Conservation (phyloP, 2,888 invertebrate species). For the Prosopocoilus inquinatus region DNA sequence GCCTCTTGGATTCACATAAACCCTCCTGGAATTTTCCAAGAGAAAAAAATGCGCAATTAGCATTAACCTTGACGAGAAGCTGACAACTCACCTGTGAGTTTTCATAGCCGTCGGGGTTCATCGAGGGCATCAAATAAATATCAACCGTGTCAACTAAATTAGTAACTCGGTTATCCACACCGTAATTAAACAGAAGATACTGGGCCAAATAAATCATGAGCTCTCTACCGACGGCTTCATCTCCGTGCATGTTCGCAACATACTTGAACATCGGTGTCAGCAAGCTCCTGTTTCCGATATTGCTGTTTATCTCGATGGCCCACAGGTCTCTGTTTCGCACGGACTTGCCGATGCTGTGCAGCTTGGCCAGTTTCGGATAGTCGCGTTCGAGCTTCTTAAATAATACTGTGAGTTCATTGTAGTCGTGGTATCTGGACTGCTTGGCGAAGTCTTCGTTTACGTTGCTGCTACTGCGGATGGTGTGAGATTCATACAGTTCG, state of each 20-base stretch:
- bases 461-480: neutral
- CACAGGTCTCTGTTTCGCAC: constrained; percentile 77
- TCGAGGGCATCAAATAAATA: constrained; percentile 92
- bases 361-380: constrained; percentile 68
- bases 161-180: constrained; percentile 67
- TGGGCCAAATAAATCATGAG: constrained; percentile 79
- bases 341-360: constrained; percentile 80
- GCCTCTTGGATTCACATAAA: constrained; percentile 66
- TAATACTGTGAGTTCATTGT: constrained; percentile 67
- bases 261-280: constrained; percentile 89
- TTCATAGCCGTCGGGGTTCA: constrained; percentile 98
- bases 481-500: constrained; percentile 9
- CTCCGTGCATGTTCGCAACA: constrained; percentile 96
- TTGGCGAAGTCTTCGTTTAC: constrained; percentile 59
- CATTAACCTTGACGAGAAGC: neutral
- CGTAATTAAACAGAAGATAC: constrained; percentile 77
- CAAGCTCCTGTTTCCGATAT: constrained; percentile 58
- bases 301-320: constrained; percentile 77
- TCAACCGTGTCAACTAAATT: constrained; percentile 81
- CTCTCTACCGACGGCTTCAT: constrained; percentile 86
- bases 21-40: constrained; percentile 65
- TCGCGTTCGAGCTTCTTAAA: constrained; percentile 61
- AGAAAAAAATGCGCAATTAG: neutral
- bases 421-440: constrained; percentile 64
- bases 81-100: constrained; percentile 64